Base-by-base conservation (phyloP, 2,113 vertebrate species). In the Meles meles region DNA sequence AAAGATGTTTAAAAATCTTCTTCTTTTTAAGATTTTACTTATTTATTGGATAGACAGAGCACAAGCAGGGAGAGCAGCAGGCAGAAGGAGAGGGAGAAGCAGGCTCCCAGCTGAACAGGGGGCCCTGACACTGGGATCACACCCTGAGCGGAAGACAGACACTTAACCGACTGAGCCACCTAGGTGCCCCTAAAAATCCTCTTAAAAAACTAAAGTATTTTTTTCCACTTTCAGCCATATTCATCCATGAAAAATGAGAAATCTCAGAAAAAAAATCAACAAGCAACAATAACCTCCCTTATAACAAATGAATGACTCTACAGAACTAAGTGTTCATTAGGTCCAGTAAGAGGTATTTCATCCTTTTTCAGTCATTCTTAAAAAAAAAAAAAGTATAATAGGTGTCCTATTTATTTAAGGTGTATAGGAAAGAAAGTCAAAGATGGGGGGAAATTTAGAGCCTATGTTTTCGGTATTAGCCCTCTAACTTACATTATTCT, bases 161-260 rank as follows among this genome's bases (percentile, higher is more conserved):
- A 6, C 13, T 63, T 63, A 14, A 65, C 63, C 0, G 2, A 31
- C 63, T 65, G 13, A 65, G 63, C 29, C 63, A 65, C 29, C 63
- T 31, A 31, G 12, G 63, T 6, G 2, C 63, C 29, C 63, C 63
- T 88, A 34, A 92, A 57, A 44, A 95, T 11, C 37, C 57, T 72
- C 76, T 80, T 86, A 79, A 95, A 89, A 17, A 94, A 39, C 97
- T 47, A 97, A 93, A 83, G 72, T 57, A 20, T 90, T 34, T 65
- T 94, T 95, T 8, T 59, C 2, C n/a, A 67, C 2, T 61, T 96
- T 93, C 18, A 69, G 27, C 23, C 77, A 94, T 57, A 85, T 21
- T 85, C 84, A 88, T 23, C n/a, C 47, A 67, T 81, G 86, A 97
- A 69, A 96, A 96, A 88, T 95, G 39, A 81, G 25, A 11, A 94